Evolutionary conservation across 2,113 vertebrate genomes (phyloP).

Genomic region (Polypterus senegalus): DNA sequence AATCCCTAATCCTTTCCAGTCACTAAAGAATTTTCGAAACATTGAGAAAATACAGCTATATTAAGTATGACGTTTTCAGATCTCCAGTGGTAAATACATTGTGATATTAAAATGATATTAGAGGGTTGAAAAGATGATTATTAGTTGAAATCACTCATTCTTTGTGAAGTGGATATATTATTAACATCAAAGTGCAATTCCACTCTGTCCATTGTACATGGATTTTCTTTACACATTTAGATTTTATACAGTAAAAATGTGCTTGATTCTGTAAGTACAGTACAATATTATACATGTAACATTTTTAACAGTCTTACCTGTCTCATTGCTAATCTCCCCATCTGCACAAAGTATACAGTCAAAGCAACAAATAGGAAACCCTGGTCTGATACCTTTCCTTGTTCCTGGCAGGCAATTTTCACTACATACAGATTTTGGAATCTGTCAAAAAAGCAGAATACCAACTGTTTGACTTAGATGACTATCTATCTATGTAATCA

Average conservation of each 20-base stretch:
- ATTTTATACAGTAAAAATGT: not conserved
- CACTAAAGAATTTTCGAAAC: too few species aligned
- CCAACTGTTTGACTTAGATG: slow-evolving; percentile 8
- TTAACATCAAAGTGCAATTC: slow-evolving; percentile 1
- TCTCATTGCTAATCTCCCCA: slow-evolving; percentile 38
- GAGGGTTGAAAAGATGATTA: not conserved
- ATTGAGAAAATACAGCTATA: too few species aligned
- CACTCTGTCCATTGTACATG: not conserved
- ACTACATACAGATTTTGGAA: slow-evolving; percentile 34
- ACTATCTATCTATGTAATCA: too few species aligned
- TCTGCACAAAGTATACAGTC: slow-evolving; percentile 35
- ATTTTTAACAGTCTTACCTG: slow-evolving; percentile 19
- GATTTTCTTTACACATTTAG: too few species aligned
- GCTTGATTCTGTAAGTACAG: too few species aligned
- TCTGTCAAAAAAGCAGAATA: slow-evolving; percentile 19
- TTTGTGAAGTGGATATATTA: slow-evolving; percentile 4
- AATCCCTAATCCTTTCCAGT: too few species aligned
- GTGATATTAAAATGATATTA: not conserved
- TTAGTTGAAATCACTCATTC: slow-evolving; percentile 6
- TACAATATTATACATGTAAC: too few species aligned
- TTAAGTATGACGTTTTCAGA: too few species aligned
- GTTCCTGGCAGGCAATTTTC: slow-evolving; percentile 32
- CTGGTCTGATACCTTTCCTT: slow-evolving; percentile 29
- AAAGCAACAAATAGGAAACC: slow-evolving; percentile 38
- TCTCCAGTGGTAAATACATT: too few species aligned